Evolutionary conservation across 1,140 invertebrate species (phyloP).

Genomic region (Magallana ariakensis): DNA sequence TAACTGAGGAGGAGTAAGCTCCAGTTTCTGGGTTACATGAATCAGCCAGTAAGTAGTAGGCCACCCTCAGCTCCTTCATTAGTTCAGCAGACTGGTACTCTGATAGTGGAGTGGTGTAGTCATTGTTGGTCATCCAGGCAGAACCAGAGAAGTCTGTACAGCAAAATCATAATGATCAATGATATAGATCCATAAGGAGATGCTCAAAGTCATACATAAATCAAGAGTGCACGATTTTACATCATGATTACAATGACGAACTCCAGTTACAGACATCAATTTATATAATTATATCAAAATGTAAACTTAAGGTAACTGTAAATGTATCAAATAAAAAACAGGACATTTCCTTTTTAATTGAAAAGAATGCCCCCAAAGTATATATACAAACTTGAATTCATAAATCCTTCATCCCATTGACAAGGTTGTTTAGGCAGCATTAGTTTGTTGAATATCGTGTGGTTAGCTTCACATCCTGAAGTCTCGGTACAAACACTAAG

Average conservation of each 20-base stretch:
- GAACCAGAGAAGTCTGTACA: conserved; percentile 29
- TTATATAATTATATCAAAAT: too few relatives aligned
- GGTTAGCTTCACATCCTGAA: background rate
- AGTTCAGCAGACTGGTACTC: conserved; percentile 18
- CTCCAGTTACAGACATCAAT: too few relatives aligned
- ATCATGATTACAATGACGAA: too few relatives aligned
- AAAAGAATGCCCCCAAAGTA: too few relatives aligned
- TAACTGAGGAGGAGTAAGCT: background rate
- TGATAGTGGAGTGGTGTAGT: conserved; percentile 10
- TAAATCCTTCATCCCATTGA: conserved; percentile 39
- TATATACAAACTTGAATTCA: background rate
- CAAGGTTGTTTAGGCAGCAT: conserved; percentile 44
- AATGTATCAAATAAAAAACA: too few relatives aligned
- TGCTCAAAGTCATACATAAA: too few relatives aligned
- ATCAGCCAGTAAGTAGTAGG: background rate
- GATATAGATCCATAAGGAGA: too few relatives aligned
- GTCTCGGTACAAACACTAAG: conserved; percentile 44
- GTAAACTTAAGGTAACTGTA: too few relatives aligned
- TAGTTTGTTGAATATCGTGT: conserved; percentile 35
- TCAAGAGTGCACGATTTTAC: too few relatives aligned
- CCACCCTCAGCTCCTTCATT: background rate
- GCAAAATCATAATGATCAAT: too few relatives aligned
- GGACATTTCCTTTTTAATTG: too few relatives aligned
- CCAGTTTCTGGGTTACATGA: background rate
- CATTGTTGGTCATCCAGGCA: conserved; percentile 25